Evolutionary conservation across 92 coral and sea anemone species (phyloP), one percentile per base, ranked within the genome.

Genomic region (Heteractis magnifica): DNA sequence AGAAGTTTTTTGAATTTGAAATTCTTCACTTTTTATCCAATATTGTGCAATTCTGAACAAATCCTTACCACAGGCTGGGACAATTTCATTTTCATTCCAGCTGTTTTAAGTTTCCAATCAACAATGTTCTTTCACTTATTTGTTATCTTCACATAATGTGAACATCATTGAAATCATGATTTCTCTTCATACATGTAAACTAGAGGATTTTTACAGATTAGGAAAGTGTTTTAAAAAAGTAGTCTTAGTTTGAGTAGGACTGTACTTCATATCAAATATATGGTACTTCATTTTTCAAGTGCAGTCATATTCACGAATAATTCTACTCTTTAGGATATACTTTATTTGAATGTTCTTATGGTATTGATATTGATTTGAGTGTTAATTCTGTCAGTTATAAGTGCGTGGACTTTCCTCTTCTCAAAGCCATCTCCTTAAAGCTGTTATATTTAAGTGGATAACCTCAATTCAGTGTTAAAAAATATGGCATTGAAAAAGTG

Each of bases 231-330:
- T 68, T 26, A 12, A 34, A 34, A 34, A 34, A 68, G 73, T 68
- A 26, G 73, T 68, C 23, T 68, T 21, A 68, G 73, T 68, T 21
- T 68, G 23, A 68, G 73, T 68, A 68, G 73, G 73, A 68, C 44
- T 68, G 49, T 68, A 68, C 73, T 68, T 68, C 6, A 20, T 26
- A 68, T 23, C 18, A 68, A 68, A 68, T 9, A 34, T 34, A 26
- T 68, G 49, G 73, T 7, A 26, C 73, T 68, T 68, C 49, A 68
- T 68, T 68, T 68, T 68, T 20, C 14, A 26, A 68, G 49, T 48
- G n/a, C 41, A 64, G 26, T 34, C 44, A 34, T 16, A 64, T 64
- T 64, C 71, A n/a, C 4, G 71, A 64, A 64, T 64, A 64, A 64
- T 19, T 9, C n/a, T 19, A 11, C 71, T n/a, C 23, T 4, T 65